phyloP scores from a whole-genome alignment of 2,888 invertebrate genomes.

The Helicoverpa assulta region DNA sequence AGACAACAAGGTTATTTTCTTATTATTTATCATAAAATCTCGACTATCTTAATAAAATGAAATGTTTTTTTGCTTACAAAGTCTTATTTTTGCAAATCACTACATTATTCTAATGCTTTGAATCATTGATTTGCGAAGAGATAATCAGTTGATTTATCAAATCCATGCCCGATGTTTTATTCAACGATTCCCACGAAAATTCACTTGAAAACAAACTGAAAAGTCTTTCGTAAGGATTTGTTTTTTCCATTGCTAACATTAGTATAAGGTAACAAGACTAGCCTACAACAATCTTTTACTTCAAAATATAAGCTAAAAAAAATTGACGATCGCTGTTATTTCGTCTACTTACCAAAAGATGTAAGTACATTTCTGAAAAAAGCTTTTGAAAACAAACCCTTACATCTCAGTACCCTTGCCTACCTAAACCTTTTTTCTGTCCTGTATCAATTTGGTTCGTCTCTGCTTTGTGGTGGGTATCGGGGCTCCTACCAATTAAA shows the following conservation, averaged over 20 bases:
- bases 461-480: conserved; percentile 2
- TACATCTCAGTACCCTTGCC: neutral
- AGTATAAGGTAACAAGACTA: conserved; percentile 32
- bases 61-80: neutral
- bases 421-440: neutral
- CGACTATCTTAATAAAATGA: too few relatives aligned
- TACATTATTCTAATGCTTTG: conserved; percentile 5
- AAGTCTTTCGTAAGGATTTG: conserved; percentile 2
- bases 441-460: neutral
- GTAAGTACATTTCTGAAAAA: too few relatives aligned
- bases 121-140: neutral
- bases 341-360: too few relatives aligned
- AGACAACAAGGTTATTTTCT: too few relatives aligned
- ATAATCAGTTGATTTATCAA: conserved; percentile 17
- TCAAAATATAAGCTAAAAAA: too few relatives aligned
- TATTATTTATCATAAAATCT: too few relatives aligned
- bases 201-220: conserved; percentile 21
- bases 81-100: neutral
- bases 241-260: conserved; percentile 20
- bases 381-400: too few relatives aligned
- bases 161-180: conserved; percentile 30
- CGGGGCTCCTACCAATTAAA: neutral
- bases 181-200: conserved; percentile 15
- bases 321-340: too few relatives aligned
- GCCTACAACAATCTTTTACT: conserved; percentile 12